Conservation (phyloP, 2,113 vertebrate species). For the Hiodon tergisus region DNA sequence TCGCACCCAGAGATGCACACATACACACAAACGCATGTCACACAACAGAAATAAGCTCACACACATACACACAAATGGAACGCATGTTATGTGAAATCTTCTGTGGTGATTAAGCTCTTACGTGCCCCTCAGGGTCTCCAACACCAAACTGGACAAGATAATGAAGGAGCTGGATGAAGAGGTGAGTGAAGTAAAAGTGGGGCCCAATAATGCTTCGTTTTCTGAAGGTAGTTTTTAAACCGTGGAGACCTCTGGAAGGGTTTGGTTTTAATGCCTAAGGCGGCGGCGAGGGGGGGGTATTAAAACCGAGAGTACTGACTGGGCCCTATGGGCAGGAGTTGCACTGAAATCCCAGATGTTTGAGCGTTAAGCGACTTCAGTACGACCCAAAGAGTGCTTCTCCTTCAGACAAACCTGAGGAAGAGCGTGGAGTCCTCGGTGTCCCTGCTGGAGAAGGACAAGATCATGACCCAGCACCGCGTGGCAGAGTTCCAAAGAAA, state of each 20-base stretch:
- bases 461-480: conserved; percentile 85
- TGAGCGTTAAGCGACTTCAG: not conserved
- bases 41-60: too few relatives aligned
- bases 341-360: too few relatives aligned
- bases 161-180: conserved; percentile 97
- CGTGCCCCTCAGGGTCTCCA: conserved; percentile 68
- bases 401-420: conserved; percentile 65
- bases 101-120: not conserved
- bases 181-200: conserved; percentile 55
- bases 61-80: too few relatives aligned
- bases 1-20: too few relatives aligned
- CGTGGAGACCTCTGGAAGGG: too few relatives aligned
- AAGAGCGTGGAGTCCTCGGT: conserved; percentile 75
- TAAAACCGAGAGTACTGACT: too few relatives aligned
- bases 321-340: too few relatives aligned
- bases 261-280: too few relatives aligned
- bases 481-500: conserved; percentile 91
- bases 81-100: not conserved
- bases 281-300: too few relatives aligned
- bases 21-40: too few relatives aligned
- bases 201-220: too few relatives aligned
- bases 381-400: not conserved
- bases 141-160: conserved; percentile 90
- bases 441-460: conserved; percentile 91
- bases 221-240: too few relatives aligned